Base-by-base conservation (phyloP, 2,797 vertebrate species). In the Columba guinea region DNA sequence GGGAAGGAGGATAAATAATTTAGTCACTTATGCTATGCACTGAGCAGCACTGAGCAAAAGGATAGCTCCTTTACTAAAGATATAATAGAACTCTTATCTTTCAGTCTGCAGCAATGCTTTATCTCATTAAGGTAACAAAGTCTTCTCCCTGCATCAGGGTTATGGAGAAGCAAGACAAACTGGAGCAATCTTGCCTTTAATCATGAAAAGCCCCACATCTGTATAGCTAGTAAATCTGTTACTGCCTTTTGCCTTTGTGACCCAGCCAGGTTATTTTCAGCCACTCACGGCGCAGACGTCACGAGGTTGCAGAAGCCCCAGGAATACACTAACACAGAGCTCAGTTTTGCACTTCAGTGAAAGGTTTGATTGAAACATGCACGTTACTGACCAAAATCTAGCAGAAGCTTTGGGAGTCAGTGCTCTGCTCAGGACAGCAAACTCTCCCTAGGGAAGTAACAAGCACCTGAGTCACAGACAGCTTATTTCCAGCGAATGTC, bases 231-330 rank as follows among this genome's bases (percentile, higher is more conserved):
- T 19, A 60, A 6, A 68, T 34, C 6, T n/a, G 21, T 28, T 60
- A 39, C 13, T 11, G 46, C 26, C 27, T 60, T 71, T 35, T 77
- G 32, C 34, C 15, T 70, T 44, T 34, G 53, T 55, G 75, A n/a
- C 18, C 19, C 4, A 28, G 21, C 22, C 59, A 35, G 28, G 32
- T n/a, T 32, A 26, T 22, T n/a, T 41, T 4, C 35, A 59, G 35
- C 17, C 19, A 32, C 49, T 15, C 24, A 19, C 9, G 46, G 35
- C 3, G 2, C 37, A 62, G 34, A 46, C 1, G 0, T 9, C n/a
- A n/a, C 0, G 0, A 30, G 9, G 0, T 3, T 60, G 51, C 77
- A 62, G 21, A 13, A 53, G 64, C 17, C 39, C 32, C 68, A 53
- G 86, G 35, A 89, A 84, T 2, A 39, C 0, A 0, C 30, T 8